These are phyloP conservation scores for Mongoloraphidia duomilia DNA, from an alignment of 2,888 invertebrate species.

Conservation along the genomic window DNA sequence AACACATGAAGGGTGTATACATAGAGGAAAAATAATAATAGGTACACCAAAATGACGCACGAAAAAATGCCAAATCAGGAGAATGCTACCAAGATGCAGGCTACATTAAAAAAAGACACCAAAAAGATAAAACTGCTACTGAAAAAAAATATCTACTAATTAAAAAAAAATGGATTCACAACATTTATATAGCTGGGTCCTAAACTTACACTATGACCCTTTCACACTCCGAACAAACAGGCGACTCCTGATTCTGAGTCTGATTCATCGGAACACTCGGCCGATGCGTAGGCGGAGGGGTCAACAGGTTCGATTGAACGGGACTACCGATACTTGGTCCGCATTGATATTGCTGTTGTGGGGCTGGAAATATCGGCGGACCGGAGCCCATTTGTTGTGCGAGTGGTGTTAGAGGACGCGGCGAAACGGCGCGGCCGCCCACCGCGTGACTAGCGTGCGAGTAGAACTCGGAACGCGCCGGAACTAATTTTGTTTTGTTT, in stretches of 20 bases:
- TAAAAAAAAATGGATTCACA: conserved; percentile 3
- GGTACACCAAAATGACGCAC: too few relatives aligned
- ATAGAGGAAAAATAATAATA: too few relatives aligned
- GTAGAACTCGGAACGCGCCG: conserved; percentile 42
- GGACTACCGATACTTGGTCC: conserved; percentile 17
- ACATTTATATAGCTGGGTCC: conserved; percentile 10
- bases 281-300: conserved; percentile 22
- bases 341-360: conserved; percentile 19
- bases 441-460: conserved; percentile 66
- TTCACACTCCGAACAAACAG: conserved; percentile 73
- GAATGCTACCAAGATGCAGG: too few relatives aligned
- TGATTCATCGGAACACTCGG: conserved; percentile 34
- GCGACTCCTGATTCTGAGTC: conserved; percentile 41
- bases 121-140: too few relatives aligned
- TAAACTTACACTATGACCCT: conserved; percentile 74
- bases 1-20: too few relatives aligned
- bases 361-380: conserved; percentile 28
- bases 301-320: conserved; percentile 13
- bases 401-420: conserved; percentile 39
- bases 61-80: too few relatives aligned
- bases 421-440: conserved; percentile 45
- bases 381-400: conserved; percentile 27
- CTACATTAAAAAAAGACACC: too few relatives aligned
- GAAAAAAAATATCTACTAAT: too few relatives aligned
- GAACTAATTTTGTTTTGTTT: background rate